These are phyloP conservation scores for Mythimna albipuncta DNA, from an alignment of 2,888 invertebrate species.

Conservation along the genomic window DNA sequence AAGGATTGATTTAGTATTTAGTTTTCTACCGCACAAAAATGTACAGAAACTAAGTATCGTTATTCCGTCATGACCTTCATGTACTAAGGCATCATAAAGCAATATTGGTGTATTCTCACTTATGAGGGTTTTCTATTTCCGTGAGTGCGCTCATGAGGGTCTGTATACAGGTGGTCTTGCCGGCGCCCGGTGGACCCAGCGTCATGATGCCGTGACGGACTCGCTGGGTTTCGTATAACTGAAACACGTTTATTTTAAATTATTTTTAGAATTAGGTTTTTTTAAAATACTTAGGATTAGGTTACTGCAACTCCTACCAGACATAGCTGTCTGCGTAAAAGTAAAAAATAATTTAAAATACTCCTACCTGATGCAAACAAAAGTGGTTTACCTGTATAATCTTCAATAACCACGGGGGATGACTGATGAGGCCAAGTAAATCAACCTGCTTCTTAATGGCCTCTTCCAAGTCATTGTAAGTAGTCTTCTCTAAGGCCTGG, in stretches of 20 bases:
- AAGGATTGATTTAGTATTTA: too few relatives aligned
- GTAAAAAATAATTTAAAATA: too few relatives aligned
- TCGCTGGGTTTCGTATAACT: conserved; percentile 98
- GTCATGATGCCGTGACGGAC: conserved; percentile 99
- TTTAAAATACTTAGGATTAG: too few relatives aligned
- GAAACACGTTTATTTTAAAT: conserved; percentile 45
- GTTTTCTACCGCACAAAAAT: too few relatives aligned
- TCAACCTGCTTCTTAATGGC: conserved; percentile 96
- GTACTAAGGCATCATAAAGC: neutral
- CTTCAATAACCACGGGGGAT: conserved; percentile 98
- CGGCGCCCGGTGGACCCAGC: conserved; percentile 98
- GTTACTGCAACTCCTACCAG: too few relatives aligned
- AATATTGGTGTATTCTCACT: conserved; percentile 80
- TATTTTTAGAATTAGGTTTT: too few relatives aligned
- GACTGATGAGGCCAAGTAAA: conserved; percentile 95
- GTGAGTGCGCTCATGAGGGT: conserved; percentile 97
- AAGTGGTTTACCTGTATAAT: conserved; percentile 93
- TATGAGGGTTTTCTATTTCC: conserved; percentile 95
- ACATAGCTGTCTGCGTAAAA: too few relatives aligned
- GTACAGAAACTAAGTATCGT: neutral
- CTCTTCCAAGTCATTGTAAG: conserved; percentile 96
- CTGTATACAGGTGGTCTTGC: conserved; percentile 98
- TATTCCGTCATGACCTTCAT: neutral
- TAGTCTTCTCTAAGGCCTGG: conserved; percentile 97
- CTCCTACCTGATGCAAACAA: too few relatives aligned